Percentiles rank a stretch among this genome's conserved stretches.
These are phyloP conservation scores for Pogonus chalceus DNA, from an alignment of 1,140 invertebrate species.

Conservation along the genomic window DNA sequence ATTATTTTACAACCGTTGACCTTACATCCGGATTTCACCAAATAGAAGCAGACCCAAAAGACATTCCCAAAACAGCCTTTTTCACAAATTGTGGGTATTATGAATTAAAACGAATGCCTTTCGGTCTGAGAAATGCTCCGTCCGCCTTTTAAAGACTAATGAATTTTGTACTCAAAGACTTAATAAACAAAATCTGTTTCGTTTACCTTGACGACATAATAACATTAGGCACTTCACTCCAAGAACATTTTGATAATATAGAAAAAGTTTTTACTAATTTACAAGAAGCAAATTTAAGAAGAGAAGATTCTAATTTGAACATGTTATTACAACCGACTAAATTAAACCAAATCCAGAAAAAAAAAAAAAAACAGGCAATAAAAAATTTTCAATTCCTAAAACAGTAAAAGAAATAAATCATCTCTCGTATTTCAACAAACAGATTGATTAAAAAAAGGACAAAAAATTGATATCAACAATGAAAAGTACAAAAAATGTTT, in stretches of 20 bases:
- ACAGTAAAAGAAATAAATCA: neutral
- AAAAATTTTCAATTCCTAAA: neutral
- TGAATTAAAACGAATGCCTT: conserved; percentile 16
- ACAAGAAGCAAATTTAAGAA: neutral
- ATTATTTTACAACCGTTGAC: conserved; percentile 36
- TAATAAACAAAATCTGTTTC: conserved; percentile 21
- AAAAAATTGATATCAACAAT: neutral
- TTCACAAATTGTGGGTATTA: conserved; percentile 13
- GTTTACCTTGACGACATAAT: conserved; percentile 23
- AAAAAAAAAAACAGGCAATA: neutral
- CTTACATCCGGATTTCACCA: conserved; percentile 32
- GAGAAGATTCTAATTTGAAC: neutral
- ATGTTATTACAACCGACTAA: neutral
- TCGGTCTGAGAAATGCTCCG: conserved; percentile 26
- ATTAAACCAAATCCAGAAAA: neutral
- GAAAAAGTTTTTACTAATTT: neutral
- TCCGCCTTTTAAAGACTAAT: conserved; percentile 34
- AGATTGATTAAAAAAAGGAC: neutral
- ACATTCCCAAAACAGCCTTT: conserved; percentile 25
- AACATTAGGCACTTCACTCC: neutral
- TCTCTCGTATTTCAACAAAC: neutral
- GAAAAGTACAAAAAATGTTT: neutral
- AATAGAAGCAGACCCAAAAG: conserved; percentile 19
- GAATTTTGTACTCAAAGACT: conserved; percentile 27
- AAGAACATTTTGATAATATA: neutral